phyloP scores from a whole-genome alignment of 2,797 vertebrate genomes.

The Sardinella longiceps region DNA sequence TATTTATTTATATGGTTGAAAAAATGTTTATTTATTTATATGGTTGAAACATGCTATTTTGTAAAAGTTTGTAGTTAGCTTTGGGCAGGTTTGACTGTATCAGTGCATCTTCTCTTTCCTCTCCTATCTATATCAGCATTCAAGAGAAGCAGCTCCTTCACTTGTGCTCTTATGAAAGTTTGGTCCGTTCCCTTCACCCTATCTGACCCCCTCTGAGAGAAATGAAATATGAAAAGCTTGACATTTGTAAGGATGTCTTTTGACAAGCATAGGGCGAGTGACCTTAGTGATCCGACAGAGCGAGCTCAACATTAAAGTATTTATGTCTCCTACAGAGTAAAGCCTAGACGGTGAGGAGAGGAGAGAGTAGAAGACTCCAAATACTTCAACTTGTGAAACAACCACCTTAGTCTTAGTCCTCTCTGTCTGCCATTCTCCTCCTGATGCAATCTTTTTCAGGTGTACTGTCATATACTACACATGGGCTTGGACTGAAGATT shows the following conservation, averaged over 20 bases:
- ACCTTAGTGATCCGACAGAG: not conserved
- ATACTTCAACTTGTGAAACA: not conserved
- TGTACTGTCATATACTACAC: not conserved
- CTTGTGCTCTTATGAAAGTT: not conserved
- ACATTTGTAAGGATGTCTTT: slow-evolving; percentile 18
- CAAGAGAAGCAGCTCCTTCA: not conserved
- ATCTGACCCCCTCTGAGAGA: not conserved
- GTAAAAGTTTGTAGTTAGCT: no score
- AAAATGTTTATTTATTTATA: no score
- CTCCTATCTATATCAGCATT: not conserved
- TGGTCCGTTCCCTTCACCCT: not conserved
- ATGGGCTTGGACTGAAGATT: no score
- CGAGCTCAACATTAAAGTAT: not conserved
- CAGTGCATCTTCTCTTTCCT: not conserved
- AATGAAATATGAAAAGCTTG: slow-evolving; percentile 20
- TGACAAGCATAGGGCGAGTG: not conserved
- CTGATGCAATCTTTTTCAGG: not conserved
- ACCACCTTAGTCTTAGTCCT: not conserved
- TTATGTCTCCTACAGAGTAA: not conserved
- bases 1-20: no score
- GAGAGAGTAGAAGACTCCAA: not conserved
- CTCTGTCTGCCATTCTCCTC: no score
- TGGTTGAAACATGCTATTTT: no score
- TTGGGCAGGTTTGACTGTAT: not conserved
- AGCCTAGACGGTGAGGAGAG: not conserved